These are phyloP conservation scores for Bradypus variegatus DNA, from an alignment of 2,797 vertebrate genomes.

Conservation along the genomic window DNA sequence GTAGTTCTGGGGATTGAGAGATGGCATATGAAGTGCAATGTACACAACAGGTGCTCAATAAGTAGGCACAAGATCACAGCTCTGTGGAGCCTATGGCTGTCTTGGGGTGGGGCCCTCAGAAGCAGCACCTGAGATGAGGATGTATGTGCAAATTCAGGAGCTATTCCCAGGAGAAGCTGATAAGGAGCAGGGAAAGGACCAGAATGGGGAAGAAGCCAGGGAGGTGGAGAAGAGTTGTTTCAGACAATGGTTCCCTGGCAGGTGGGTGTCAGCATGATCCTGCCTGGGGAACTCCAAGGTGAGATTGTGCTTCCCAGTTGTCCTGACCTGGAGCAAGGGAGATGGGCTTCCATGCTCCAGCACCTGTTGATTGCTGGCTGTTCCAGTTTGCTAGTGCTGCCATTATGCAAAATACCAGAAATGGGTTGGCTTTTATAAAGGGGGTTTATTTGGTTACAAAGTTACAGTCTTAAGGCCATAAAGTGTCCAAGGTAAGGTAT, in stretches of 20 bases:
- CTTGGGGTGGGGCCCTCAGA: not conserved
- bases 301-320: not conserved
- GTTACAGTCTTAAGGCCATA: too few relatives aligned
- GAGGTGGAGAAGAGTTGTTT: not conserved
- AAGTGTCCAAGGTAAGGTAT: too few relatives aligned
- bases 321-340: not conserved
- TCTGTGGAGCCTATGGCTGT: not conserved
- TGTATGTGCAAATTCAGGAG: not conserved
- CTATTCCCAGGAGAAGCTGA: not conserved
- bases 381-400: too few relatives aligned
- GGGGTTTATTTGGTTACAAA: too few relatives aligned
- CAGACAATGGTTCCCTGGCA: not conserved
- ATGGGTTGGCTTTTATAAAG: too few relatives aligned
- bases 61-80: accelerated
- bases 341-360: not conserved
- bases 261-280: not conserved
- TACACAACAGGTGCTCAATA: accelerated
- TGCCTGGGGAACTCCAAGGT: not conserved
- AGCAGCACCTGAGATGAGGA: not conserved
- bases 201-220: not conserved
- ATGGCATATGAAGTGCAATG: accelerated
- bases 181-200: not conserved
- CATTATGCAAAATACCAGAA: too few relatives aligned
- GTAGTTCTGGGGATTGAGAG: not conserved
- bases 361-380: too few relatives aligned